These are phyloP conservation scores for Cochlearius cochlearius DNA, from an alignment of 2,113 vertebrate genomes.

Conservation along the genomic window DNA sequence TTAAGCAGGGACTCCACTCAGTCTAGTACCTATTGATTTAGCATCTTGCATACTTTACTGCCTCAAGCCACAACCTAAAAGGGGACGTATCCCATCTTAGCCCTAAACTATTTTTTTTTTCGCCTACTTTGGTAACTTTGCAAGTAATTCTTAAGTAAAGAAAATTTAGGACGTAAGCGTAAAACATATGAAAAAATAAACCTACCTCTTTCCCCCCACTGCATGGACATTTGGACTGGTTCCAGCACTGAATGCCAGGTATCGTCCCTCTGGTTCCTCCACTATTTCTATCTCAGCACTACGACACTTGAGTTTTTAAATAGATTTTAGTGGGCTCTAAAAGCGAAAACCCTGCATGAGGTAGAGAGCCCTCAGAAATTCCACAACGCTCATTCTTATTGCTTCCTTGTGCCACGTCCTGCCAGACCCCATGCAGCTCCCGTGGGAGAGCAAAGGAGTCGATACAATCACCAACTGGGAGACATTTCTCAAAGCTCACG, in stretches of 20 bases:
- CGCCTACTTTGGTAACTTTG: background rate
- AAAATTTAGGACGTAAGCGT: background rate
- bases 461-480: background rate
- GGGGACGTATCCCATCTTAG: no score
- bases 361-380: background rate
- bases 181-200: accelerated
- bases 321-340: background rate
- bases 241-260: background rate
- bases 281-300: background rate
- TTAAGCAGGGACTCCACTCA: background rate
- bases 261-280: background rate
- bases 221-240: background rate
- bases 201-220: background rate
- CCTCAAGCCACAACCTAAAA: background rate
- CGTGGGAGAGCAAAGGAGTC: background rate
- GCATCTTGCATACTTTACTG: background rate
- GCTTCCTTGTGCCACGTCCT: background rate
- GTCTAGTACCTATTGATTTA: background rate
- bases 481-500: background rate
- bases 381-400: background rate
- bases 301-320: background rate
- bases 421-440: accelerated
- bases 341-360: background rate
- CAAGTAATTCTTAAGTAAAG: background rate
- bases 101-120: no score